A percentile compares a stretch with the other conserved stretches of the same genome.
These are phyloP conservation scores for Typhlomys cinereus DNA, from an alignment of 2,113 vertebrate genomes.

Conservation along the genomic window DNA sequence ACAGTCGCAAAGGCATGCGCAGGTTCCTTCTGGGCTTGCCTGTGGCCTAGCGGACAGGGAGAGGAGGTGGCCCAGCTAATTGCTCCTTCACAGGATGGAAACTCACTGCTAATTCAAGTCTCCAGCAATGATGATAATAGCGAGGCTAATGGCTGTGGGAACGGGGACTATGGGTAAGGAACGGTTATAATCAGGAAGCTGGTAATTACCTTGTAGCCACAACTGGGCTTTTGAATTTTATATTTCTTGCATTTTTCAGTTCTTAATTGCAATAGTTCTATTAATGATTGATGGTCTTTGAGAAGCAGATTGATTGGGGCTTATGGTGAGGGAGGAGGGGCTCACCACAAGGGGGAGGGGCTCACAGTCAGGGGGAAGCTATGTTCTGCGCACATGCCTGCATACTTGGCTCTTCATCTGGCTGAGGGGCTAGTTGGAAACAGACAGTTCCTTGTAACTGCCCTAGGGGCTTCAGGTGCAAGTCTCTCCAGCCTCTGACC, in stretches of 20 bases:
- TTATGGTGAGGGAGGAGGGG: background rate
- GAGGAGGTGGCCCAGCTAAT: background rate
- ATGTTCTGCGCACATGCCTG: accelerated
- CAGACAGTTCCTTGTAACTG: accelerated
- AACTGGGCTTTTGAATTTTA: slow-evolving; percentile 31
- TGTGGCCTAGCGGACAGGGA: slow-evolving; percentile 34
- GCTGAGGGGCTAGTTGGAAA: accelerated
- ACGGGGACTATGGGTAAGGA: slow-evolving; percentile 27
- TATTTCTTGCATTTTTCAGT: slow-evolving; percentile 24
- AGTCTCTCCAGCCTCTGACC: accelerated
- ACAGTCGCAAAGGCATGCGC: accelerated
- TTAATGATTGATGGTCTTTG: background rate
- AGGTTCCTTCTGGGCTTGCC: background rate
- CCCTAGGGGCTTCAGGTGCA: accelerated
- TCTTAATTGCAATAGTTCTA: background rate
- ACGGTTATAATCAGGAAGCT: slow-evolving; percentile 17
- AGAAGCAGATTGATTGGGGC: background rate
- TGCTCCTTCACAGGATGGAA: slow-evolving; percentile 5
- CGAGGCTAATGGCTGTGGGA: slow-evolving; percentile 18
- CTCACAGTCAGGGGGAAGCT: background rate
- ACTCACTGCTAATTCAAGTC: background rate
- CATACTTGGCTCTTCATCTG: no score
- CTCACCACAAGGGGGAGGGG: no score
- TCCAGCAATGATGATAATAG: background rate
- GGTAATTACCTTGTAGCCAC: slow-evolving; percentile 8